Evolutionary conservation across 1,140 invertebrate genomes (phyloP), one percentile per base, ranked within the genome.

Genomic region (Trichonephila clavata): DNA sequence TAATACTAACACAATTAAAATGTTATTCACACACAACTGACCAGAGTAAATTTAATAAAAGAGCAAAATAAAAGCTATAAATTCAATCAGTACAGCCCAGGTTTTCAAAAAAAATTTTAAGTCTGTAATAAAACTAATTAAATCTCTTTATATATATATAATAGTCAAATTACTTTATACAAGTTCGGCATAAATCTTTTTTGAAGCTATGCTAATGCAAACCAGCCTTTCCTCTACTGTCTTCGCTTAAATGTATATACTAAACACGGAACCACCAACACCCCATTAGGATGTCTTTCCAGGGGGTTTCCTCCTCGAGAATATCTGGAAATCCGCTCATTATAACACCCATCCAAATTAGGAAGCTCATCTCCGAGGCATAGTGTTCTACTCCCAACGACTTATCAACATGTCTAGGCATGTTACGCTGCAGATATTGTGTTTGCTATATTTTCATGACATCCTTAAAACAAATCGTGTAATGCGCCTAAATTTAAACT

Each of bases 251-350:
- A n/a, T 24, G 24, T 24, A 68, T 68, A 14, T n/a, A 24, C 24
- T 18, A 32, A 24, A 77, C 27, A 5, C 27, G 24, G 24, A 77
- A 77, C 71, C 71, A 32, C 32, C 27, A 39, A 77, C 71, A 77
- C 71, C 71, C 68, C 71, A 77, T 77, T 77, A 77, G 16, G 24
- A 16, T 77, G 18, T 39, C 71, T 77, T 50, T 77, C 27, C 27
- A 77, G 71, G 32, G 71, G 32, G 71, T 77, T 77, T 77, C 71
- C 71, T 77, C 71, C 71, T 77, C 32, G 71, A 77, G 71, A 32
- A 77, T 27, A 77, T 77, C 71, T 77, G 71, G 71, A 77, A 77
- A 77, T 77, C 71, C 71, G 71, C 71, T 32, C 71, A 77, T 77
- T 39, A 77, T 77, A 77, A 77, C 71, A 77, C 71, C 27, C 27